Percentiles rank a stretch among this genome's conserved stretches.
Conservation (phyloP, 1,140 invertebrate genomes). For the Trissolcus basalis region DNA sequence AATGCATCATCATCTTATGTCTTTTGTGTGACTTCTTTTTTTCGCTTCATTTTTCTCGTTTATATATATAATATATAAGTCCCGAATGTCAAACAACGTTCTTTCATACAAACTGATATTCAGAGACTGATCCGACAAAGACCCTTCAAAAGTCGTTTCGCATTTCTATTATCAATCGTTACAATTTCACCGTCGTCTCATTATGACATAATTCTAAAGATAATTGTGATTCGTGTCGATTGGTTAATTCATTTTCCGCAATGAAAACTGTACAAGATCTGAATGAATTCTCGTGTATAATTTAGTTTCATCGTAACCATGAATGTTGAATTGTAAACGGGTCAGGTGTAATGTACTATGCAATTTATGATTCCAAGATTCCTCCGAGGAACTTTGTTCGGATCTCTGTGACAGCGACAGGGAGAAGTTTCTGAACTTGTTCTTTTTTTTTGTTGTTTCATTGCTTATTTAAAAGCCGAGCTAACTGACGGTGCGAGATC, state of each 20-base stretch:
- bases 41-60: neutral
- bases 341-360: too few relatives aligned
- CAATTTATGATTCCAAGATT: conserved; percentile 4
- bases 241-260: conserved; percentile 59
- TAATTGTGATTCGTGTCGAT: conserved; percentile 31
- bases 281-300: conserved; percentile 34
- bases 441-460: neutral
- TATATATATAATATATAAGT: conserved; percentile 26
- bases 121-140: conserved; percentile 27
- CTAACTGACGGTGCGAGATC: too few relatives aligned
- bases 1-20: conserved; percentile 43
- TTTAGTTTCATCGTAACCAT: too few relatives aligned
- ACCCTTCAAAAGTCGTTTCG: too few relatives aligned
- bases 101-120: conserved; percentile 54
- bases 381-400: conserved; percentile 9
- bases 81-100: conserved; percentile 20
- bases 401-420: conserved; percentile 36
- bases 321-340: too few relatives aligned
- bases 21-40: conserved; percentile 11
- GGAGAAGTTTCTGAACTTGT: conserved; percentile 33
- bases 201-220: too few relatives aligned
- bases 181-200: too few relatives aligned
- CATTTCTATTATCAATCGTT: too few relatives aligned
- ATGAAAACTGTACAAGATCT: conserved; percentile 62
- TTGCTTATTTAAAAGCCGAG: neutral